Conservation (phyloP, 30 jellyfish, hydroid and myxozoan genomes). For the Aurelia sp. region DNA sequence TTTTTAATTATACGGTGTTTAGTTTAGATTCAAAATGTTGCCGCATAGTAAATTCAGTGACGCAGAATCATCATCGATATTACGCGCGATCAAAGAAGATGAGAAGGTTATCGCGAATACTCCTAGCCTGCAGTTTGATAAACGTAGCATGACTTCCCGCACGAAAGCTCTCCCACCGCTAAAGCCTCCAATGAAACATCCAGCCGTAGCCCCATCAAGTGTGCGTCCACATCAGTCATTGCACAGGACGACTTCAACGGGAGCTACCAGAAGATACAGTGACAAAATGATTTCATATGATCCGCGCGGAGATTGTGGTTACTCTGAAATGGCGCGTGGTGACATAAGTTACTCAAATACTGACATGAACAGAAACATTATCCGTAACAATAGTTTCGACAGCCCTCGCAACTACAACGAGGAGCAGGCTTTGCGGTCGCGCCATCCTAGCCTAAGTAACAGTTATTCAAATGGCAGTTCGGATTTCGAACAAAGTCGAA, state of each 20-base stretch:
- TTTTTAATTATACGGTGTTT: too few relatives aligned
- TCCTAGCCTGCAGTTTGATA: constrained; percentile 13
- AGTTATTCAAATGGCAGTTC: neutral
- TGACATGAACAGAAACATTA: neutral
- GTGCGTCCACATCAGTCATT: neutral
- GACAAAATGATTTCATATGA: neutral
- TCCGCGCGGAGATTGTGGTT: neutral
- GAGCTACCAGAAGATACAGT: neutral
- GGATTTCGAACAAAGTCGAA: neutral
- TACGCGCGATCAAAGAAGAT: constrained; percentile 28
- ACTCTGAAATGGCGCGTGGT: neutral
- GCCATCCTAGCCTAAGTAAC: neutral
- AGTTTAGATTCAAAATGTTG: constrained; percentile 1
- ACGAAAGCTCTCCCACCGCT: constrained; percentile 64
- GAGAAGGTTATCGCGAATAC: constrained; percentile 20
- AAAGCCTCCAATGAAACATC: neutral
- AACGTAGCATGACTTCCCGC: neutral
- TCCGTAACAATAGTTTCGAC: constrained; percentile 9
- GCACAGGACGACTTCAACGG: neutral
- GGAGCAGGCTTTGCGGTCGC: neutral
- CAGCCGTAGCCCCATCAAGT: neutral
- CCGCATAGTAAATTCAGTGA: constrained; percentile 39
- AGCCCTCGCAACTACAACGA: constrained; percentile 4
- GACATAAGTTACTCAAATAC: neutral
- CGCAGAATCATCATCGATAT: constrained; percentile 15